Conservation (phyloP, 2,113 vertebrate species). For the Misgurnus mizolepis region DNA sequence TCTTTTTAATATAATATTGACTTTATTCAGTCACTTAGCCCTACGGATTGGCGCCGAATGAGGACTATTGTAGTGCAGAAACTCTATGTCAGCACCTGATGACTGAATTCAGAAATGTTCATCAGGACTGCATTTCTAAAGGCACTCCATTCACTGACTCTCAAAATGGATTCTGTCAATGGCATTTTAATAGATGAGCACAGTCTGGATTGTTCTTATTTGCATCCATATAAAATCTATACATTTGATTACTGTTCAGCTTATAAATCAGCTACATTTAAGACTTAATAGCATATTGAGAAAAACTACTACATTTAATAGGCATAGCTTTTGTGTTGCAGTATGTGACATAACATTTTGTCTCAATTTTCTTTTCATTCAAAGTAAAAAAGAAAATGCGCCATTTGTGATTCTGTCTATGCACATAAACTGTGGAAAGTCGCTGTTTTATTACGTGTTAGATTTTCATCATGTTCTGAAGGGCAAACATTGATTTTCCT, state of each 20-base stretch:
- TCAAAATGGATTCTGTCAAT: not conserved
- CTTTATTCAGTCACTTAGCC: too few species aligned
- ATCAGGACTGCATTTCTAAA: not conserved
- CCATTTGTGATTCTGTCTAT: not conserved
- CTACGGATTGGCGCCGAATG: too few species aligned
- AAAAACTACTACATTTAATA: too few species aligned
- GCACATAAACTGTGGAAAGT: not conserved
- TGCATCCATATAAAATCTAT: too few species aligned
- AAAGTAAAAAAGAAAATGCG: not conserved
- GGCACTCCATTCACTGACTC: constrained; percentile 7
- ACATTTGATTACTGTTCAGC: too few species aligned
- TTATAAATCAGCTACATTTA: too few species aligned
- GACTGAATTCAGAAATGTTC: not conserved
- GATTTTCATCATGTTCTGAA: constrained; percentile 23
- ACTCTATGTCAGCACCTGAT: not conserved
- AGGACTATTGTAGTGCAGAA: not conserved
- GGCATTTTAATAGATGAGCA: not conserved
- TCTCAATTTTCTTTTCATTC: not conserved
- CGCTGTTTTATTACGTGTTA: constrained; percentile 11
- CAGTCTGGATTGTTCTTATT: not conserved
- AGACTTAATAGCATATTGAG: too few species aligned
- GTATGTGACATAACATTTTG: not conserved
- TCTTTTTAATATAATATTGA: not conserved
- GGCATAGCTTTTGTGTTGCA: too few species aligned
- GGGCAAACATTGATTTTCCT: constrained; percentile 36